Evolutionary conservation across 2,113 vertebrate species (phyloP), one percentile per base, ranked within the genome.

Genomic region (Melanotaenia duboulayi): DNA sequence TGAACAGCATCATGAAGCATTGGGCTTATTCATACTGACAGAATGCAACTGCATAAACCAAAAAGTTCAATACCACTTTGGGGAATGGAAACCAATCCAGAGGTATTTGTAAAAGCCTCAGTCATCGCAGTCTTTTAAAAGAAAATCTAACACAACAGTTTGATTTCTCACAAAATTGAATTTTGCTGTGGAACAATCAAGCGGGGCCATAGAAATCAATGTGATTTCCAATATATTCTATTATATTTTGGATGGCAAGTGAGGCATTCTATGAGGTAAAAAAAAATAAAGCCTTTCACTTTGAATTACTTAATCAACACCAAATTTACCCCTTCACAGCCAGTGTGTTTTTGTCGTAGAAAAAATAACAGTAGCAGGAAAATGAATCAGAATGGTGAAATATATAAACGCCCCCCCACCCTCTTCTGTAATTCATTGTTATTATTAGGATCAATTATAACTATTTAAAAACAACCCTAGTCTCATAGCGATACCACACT

Each of bases 11-110:
- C 79, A 81, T 81, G 51, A 65, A 70, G 52, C 24, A 44, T 32
- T 8, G 64, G 62, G 62, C 59, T 84, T 87, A 91, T 83, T 56
- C 71, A 24, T 40, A 25, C 50, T 83, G 88, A 89, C 83, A 80
- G 82, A 59, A 82, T 71, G 77, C 75, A 64, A 78, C 84, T 73
- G 78, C 74, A 73, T 81, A 81, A 88, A 89, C 69, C 82, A 90
- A 86, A 73, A 71, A 54, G 76, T 80, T 85, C 78, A 76, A 85
- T 85, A 71, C 42, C 76, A 88, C 80, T 84, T 85, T 65, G 65
- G 32, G 0, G 39, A 68, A 61, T 49, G 46, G 70, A 81, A 76
- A 64, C 59, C 74, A 12, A 55, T 80, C 83, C 48, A 70, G 44
- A 78, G 61, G 70, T 62, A 79, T 90, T 84, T 87, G 65, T 77